Evolutionary conservation across 2,113 vertebrate species (phyloP).

Genomic region (Burhinus oedicnemus): DNA sequence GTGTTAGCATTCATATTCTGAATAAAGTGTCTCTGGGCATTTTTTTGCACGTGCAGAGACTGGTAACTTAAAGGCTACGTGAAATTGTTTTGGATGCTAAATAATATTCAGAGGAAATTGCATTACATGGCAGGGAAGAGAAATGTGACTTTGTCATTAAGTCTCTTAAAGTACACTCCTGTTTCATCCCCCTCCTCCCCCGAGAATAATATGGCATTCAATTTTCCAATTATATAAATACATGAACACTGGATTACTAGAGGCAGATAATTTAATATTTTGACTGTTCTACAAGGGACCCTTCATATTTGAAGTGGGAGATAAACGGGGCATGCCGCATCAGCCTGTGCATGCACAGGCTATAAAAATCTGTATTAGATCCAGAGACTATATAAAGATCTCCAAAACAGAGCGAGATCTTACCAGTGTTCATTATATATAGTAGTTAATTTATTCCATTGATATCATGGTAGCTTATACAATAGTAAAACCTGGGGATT

Average conservation of each 20-base stretch:
- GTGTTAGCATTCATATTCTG: background rate
- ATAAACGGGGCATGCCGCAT: background rate
- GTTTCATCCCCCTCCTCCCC: background rate
- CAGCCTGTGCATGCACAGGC: background rate
- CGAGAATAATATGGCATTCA: background rate
- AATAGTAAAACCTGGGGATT: background rate
- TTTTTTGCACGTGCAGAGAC: background rate
- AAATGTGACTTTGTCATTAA: conserved; percentile 38
- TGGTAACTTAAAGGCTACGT: background rate
- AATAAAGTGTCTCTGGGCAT: background rate
- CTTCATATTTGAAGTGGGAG: conserved; percentile 20
- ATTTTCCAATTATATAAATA: conserved; percentile 53
- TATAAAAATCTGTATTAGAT: background rate
- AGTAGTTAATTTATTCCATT: background rate
- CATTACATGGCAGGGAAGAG: background rate
- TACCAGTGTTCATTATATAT: background rate
- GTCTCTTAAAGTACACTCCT: background rate
- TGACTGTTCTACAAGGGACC: conserved; percentile 20
- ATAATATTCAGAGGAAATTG: conserved; percentile 16
- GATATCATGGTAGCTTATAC: background rate
- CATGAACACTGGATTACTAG: conserved; percentile 24
- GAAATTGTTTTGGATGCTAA: conserved; percentile 1
- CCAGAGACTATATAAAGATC: background rate
- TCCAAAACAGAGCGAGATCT: background rate
- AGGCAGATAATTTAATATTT: conserved; percentile 29